Evolutionary conservation across 2,888 invertebrate species (phyloP).

Genomic region (Agriopis aurantiaria): DNA sequence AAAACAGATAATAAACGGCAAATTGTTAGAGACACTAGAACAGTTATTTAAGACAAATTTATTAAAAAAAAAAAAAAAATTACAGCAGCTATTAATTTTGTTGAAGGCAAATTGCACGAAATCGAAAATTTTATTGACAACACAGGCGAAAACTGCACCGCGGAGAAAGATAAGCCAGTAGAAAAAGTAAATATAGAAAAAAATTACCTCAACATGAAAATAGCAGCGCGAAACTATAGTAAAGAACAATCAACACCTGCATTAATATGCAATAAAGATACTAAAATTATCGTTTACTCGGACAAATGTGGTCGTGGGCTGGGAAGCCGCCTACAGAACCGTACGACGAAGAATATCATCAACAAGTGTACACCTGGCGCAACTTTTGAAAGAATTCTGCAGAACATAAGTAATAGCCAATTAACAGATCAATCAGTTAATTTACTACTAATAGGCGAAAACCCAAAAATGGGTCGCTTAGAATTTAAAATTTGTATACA

Average conservation of each 20-base stretch:
- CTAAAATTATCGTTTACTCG: neutral
- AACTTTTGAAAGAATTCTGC: neutral
- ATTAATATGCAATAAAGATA: neutral
- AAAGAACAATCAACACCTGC: neutral
- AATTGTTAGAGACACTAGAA: neutral
- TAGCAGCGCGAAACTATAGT: neutral
- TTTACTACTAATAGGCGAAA: neutral
- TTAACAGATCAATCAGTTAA: neutral
- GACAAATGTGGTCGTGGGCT: neutral
- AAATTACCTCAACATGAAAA: neutral
- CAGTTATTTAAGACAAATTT: neutral
- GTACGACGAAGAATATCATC: neutral
- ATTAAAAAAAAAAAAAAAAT: neutral
- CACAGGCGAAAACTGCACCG: neutral
- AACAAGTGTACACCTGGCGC: constrained; percentile 5
- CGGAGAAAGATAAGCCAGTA: neutral
- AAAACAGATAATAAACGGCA: neutral
- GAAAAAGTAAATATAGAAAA: neutral
- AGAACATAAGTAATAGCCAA: neutral
- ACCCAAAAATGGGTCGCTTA: constrained; percentile 5
- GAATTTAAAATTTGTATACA: constrained; percentile 16
- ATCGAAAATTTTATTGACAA: neutral
- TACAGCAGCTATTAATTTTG: neutral
- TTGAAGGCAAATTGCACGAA: neutral
- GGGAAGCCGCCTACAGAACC: neutral